A percentile compares a stretch with the other conserved stretches of the same genome.
Evolutionary conservation across 2,888 invertebrate genomes (phyloP).

Genomic region (Heliconius ethilla): DNA sequence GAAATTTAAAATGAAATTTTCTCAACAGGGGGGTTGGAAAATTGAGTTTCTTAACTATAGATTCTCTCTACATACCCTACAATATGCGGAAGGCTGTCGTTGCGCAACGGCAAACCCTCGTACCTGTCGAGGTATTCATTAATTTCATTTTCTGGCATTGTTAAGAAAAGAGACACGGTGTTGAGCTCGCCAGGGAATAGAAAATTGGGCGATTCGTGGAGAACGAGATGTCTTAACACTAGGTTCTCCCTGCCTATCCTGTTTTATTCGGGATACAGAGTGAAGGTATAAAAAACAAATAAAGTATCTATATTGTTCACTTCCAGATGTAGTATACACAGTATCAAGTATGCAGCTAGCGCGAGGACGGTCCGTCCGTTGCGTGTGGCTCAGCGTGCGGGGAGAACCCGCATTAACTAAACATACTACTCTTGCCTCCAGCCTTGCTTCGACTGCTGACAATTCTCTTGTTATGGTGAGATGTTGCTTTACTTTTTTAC

Average conservation of each 20-base stretch:
- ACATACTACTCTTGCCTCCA: slow-evolving; percentile 73
- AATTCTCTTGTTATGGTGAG: slow-evolving; percentile 69
- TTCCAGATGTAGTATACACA: slow-evolving; percentile 76
- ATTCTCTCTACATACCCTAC: too few relatives aligned
- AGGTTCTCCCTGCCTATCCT: too few relatives aligned
- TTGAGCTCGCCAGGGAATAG: too few relatives aligned
- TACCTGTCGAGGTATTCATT: background rate
- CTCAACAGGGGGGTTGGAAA: too few relatives aligned
- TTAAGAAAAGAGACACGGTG: too few relatives aligned
- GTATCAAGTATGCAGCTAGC: slow-evolving; percentile 78
- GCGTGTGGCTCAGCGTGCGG: slow-evolving; percentile 83
- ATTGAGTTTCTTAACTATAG: too few relatives aligned
- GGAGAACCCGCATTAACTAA: slow-evolving; percentile 47
- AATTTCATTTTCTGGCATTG: too few relatives aligned
- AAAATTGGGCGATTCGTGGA: too few relatives aligned
- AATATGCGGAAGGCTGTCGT: background rate
- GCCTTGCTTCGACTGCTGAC: slow-evolving; percentile 75
- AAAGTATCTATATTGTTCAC: background rate
- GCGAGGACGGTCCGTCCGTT: slow-evolving; percentile 79
- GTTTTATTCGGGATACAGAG: too few relatives aligned
- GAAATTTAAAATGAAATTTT: too few relatives aligned
- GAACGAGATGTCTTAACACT: too few relatives aligned
- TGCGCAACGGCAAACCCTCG: background rate
- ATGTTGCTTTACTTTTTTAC: background rate
- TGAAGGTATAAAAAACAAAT: background rate